Evolutionary conservation across 2,888 invertebrate genomes (phyloP).

Genomic region (Ypsolopha sequella): DNA sequence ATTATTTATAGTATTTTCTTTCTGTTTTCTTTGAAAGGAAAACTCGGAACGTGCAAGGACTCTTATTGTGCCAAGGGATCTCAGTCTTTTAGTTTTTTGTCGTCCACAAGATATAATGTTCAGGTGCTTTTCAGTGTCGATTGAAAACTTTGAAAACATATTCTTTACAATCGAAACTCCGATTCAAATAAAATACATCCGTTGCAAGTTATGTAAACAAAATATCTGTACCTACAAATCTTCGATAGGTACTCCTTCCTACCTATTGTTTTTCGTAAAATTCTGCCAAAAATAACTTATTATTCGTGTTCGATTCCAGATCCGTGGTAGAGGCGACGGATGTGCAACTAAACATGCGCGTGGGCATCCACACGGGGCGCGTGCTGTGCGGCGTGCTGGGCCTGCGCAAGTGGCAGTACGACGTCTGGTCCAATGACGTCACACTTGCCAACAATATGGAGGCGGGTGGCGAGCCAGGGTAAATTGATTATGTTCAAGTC

Average conservation of each 20-base stretch:
- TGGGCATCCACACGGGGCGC: conserved; percentile 92
- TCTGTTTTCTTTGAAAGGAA: no score
- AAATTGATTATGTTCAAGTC: conserved; percentile 21
- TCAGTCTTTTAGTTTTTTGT: no score
- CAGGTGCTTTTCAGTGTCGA: no score
- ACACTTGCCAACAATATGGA: conserved; percentile 92
- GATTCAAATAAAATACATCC: not conserved
- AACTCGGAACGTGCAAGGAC: no score
- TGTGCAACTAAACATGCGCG: conserved; percentile 93
- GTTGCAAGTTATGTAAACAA: not conserved
- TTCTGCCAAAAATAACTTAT: not conserved
- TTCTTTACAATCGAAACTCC: not conserved
- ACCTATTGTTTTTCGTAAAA: no score
- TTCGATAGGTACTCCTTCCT: no score
- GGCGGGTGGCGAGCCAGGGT: conserved; percentile 92
- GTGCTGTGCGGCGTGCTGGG: conserved; percentile 93
- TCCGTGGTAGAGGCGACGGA: conserved; percentile 92
- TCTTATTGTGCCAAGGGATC: no score
- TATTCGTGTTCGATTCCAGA: conserved; percentile 37
- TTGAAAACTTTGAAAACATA: no score
- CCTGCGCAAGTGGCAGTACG: conserved; percentile 93
- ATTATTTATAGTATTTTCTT: no score
- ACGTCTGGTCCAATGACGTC: conserved; percentile 95
- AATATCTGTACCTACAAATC: no score
- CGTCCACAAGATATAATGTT: no score